Conservation (phyloP, 1,140 invertebrate genomes). For the Euwallacea similis region DNA sequence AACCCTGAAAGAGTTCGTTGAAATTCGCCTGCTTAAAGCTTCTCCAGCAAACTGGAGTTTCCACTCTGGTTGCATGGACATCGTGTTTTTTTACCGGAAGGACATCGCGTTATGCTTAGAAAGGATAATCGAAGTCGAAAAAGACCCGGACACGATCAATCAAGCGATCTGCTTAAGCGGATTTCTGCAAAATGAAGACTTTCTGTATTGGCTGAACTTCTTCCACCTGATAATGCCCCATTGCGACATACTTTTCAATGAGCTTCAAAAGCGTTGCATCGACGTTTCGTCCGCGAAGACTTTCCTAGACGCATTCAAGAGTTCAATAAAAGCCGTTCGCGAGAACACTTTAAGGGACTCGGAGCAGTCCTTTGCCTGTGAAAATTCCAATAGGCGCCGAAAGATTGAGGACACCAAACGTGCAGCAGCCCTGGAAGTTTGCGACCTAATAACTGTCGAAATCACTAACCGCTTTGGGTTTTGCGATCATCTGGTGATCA, state of each 20-base stretch:
- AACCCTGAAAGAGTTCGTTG: conserved; percentile 23
- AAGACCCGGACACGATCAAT: background rate
- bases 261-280: conserved; percentile 32
- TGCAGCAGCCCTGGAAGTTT: conserved; percentile 33
- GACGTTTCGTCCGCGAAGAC: background rate
- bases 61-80: too few species aligned
- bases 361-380: too few species aligned
- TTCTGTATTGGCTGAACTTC: conserved; percentile 41
- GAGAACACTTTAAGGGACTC: too few species aligned
- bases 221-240: conserved; percentile 38
- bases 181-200: conserved; percentile 24
- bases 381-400: too few species aligned
- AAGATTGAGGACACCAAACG: too few species aligned
- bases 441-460: conserved; percentile 35
- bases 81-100: too few species aligned
- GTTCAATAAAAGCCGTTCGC: background rate
- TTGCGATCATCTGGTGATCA: conserved; percentile 31
- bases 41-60: too few species aligned
- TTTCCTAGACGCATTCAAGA: conserved; percentile 2
- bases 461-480: conserved; percentile 36
- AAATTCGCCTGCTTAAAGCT: too few species aligned
- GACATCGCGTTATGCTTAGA: too few species aligned
- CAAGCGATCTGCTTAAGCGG: background rate
- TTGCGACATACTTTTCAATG: conserved; percentile 37
- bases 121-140: too few species aligned